Base-by-base conservation (phyloP, 1,140 invertebrate genomes). In the Chionoecetes opilio region DNA sequence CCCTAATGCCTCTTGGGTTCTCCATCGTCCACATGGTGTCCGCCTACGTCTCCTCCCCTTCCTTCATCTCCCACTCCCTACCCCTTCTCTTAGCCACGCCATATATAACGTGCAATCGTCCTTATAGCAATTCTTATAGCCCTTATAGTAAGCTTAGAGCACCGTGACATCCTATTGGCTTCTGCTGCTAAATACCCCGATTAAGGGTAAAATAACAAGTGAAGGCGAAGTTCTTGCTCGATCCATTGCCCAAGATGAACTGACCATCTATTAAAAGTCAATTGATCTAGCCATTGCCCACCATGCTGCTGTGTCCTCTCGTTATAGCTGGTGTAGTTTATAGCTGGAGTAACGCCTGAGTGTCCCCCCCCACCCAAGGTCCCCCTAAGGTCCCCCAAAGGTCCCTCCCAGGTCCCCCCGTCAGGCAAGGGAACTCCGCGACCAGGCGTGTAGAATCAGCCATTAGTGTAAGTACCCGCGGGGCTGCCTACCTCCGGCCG, bases 21-120 rank as follows among this genome's bases (percentile, higher is more conserved):
- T 75, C 63, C 63, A 75, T 75, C 63, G 63, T 75, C 63, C 63
- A 75, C 63, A 75, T 75, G 63, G 63, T 75, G 63, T 75, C 63
- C 63, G 63, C 63, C 63, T 26, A 75, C 63, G 26, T 75, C 63
- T 75, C 63, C 21, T 21, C 6, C 63, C 63, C 63, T n/a, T 21
- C 0, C 11, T 26, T 46, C n/a, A 8, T 26, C 63, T 75, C 21
- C n/a, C n/a, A 75, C 63, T 75, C 6, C n/a, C 63, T 75, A n/a
- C 9, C 21, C n/a, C 21, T 75, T 21, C 63, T 75, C n/a, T 26
- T 75, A 14, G 46, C 46, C 46, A 53, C n/a, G n/a, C n/a, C n/a
- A n/a, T n/a, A n/a, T n/a, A n/a, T n/a, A n/a, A n/a, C 41, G 5
- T 46, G 5, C 14, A 14, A 5, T 46, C 41, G 5, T 46, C 41